Conservation (phyloP, 1,140 invertebrate genomes). For the Bombus balteatus region DNA sequence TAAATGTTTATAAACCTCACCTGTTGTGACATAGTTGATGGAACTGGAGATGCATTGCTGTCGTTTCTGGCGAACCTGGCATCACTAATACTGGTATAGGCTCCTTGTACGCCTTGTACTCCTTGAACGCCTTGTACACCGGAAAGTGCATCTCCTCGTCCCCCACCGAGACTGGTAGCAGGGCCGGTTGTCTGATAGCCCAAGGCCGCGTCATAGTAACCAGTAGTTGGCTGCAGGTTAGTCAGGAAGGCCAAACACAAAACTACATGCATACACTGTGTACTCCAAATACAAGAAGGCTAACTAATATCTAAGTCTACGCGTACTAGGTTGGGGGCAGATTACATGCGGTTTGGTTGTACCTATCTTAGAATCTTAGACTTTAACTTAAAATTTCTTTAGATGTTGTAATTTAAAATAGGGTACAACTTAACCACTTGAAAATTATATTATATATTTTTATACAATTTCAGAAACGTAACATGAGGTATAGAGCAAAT, state of each 20-base stretch:
- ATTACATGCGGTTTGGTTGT: conserved; percentile 55
- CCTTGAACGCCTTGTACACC: conserved; percentile 84
- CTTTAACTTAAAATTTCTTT: not conserved
- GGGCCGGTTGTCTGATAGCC: conserved; percentile 82
- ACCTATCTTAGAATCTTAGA: not conserved
- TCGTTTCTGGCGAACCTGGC: conserved; percentile 90
- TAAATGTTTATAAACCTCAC: conserved; percentile 71
- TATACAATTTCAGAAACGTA: conserved; percentile 60
- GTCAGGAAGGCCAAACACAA: conserved; percentile 82
- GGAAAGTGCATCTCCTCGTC: conserved; percentile 86
- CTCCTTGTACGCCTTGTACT: conserved; percentile 81
- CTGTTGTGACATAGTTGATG: conserved; percentile 89
- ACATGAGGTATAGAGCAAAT: conserved; percentile 50
- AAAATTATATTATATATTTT: conserved; percentile 65
- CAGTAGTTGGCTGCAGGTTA: conserved; percentile 82
- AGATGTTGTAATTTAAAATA: conserved; percentile 11
- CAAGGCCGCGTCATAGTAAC: conserved; percentile 81
- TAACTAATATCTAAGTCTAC: conserved; percentile 66
- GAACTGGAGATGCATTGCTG: conserved; percentile 92
- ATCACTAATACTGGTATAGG: conserved; percentile 89
- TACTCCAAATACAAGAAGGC: conserved; percentile 80
- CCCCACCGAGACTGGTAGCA: conserved; percentile 82
- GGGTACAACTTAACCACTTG: conserved; percentile 47
- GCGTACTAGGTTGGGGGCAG: conserved; percentile 55
- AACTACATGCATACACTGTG: conserved; percentile 83